Evolutionary conservation across 2,888 invertebrate species (phyloP), one percentile per base, ranked within the genome.

Genomic region (Pomacea canaliculata): DNA sequence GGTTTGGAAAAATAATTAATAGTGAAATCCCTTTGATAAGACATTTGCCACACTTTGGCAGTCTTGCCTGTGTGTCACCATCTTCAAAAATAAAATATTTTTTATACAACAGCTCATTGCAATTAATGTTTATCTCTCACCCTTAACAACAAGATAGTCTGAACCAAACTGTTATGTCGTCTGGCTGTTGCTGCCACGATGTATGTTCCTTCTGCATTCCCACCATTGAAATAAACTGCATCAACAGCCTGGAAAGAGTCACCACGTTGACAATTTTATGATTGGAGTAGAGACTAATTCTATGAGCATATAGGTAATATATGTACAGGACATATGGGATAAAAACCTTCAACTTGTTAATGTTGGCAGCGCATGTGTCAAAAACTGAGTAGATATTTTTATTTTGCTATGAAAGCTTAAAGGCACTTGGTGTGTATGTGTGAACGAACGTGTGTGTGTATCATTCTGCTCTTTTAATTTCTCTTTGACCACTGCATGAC

Each of bases 161-260:
- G 94, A 71, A 94, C 92, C 83, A 94, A 93, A 9, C 94, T 94
- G 81, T 93, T 90, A 0, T 89, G 89, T 70, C 89, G 79, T 70
- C 89, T 79, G 5, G 89, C 89, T 49, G 88, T 92, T 0, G 95
- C 95, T 0, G 93, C 92, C 83, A 94, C 93, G 51, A 95, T 90
- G 85, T 94, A 95, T 63, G 93, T 91, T 0, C 95, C 95, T 19
- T 93, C 92, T 71, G 91, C 90, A 80, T 93, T 93, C 49, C 93
- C 93, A 0, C 93, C 94, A 90, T 95, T 94, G 90, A 95, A 94
- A 89, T 95, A 95, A 1, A 95, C 94, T 8, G 95, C 95, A 89
- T 96, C 95, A 80, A 95, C 95, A 2, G 94, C 94, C 94, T 94
- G 87, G 75, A 92, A 91, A 67, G 59, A 23, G 51, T 48, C 18